Evolutionary conservation across 2,113 vertebrate genomes (phyloP), one percentile per base, ranked within the genome.

Genomic region (Mandrillus leucophaeus): DNA sequence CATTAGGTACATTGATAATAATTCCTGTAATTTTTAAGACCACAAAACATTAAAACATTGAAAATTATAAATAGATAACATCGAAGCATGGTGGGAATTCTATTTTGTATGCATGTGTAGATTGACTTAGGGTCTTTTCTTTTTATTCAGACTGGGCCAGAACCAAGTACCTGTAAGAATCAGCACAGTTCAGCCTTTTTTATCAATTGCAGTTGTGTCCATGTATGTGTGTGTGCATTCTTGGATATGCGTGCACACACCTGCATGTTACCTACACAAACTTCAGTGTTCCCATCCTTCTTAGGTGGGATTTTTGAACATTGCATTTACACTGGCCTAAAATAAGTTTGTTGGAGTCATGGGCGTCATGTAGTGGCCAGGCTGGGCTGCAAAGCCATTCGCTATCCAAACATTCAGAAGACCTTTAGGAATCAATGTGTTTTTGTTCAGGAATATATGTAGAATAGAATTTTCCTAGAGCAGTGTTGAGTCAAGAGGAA

Each of bases 211-310:
- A 59, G 14, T 18, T 79, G n/a, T 76, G 6, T 59, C 2, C 3
- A 12, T 6, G 3, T 8, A 30, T 40, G 4, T 30, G 22, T n/a
- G 57, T 52, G 22, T n/a, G n/a, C 0, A 0, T 70, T 32, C 18
- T 8, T 23, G 52, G 52, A 3, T n/a, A 0, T 8, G 12, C 17
- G 9, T 70, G 17, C 11, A 25, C 32, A 18, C 9, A 8, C 2
- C 8, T 14, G 8, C 13, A 14, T 8, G 38, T 86, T 7, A 72
- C 27, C 30, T 18, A 55, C 78, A 6, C 32, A 40, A 35, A 22
- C 0, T 0, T 81, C 45, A 40, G 17, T 30, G 3, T 20, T 68
- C 2, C 16, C 13, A 48, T 0, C 20, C 12, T 84, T 85, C 43
- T 22, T n/a, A 32, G 25, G 40, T 30, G 43, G 2, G 2, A 22